Conservation (phyloP, 2,113 vertebrate species). For the Triplophysa siluroides region DNA sequence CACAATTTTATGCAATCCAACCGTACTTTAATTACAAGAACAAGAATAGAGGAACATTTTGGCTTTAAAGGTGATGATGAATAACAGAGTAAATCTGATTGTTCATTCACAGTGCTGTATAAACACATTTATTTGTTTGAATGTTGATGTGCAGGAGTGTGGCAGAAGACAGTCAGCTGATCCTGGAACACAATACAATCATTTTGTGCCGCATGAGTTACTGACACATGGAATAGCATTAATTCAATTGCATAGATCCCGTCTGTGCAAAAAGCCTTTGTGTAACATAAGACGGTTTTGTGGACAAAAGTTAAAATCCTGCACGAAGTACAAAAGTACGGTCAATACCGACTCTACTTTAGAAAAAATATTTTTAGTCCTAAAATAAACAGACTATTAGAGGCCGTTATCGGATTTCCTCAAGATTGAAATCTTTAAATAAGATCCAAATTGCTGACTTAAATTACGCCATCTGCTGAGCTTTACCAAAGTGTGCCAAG, state of each 20-base stretch:
- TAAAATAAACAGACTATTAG: not conserved
- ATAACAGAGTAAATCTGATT: not conserved
- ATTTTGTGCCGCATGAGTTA: constrained; percentile 11
- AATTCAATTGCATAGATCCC: constrained; percentile 5
- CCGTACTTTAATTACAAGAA: too few species aligned
- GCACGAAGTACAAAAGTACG: not conserved
- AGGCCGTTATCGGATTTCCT: constrained; percentile 5
- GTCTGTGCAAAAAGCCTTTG: not conserved
- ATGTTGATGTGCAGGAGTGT: not conserved
- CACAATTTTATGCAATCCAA: too few species aligned
- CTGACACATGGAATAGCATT: not conserved
- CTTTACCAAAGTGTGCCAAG: constrained; percentile 10
- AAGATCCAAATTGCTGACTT: not conserved
- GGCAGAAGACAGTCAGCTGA: constrained; percentile 20
- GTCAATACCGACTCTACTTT: not conserved
- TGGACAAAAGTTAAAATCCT: too few species aligned
- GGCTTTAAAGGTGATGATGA: not conserved
- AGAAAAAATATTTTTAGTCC: not conserved
- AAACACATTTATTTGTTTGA: constrained; percentile 14
- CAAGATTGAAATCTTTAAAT: constrained; percentile 30
- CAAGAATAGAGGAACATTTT: too few species aligned
- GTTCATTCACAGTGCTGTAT: not conserved
- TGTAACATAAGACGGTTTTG: not conserved
- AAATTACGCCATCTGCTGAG: constrained; percentile 33
- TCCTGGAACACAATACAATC: constrained; percentile 16